Conservation (phyloP, 1,140 invertebrate genomes). For the Diuraphis noxia region DNA sequence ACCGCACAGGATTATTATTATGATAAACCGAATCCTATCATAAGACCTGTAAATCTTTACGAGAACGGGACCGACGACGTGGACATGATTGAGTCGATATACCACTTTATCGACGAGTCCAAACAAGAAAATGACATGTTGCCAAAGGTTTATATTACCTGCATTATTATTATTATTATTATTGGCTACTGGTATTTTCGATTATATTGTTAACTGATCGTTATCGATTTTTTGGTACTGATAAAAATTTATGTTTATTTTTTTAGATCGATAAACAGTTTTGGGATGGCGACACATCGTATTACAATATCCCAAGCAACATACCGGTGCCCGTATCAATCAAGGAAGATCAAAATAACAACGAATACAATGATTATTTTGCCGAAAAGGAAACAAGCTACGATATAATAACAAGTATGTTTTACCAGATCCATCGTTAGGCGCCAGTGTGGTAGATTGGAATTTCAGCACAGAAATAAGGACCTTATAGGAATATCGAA, state of each 20-base stretch:
- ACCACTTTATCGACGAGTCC: constrained; percentile 40
- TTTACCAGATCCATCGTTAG: not conserved
- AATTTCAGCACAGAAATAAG: not conserved
- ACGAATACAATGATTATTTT: constrained; percentile 19
- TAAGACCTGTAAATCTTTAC: constrained; percentile 35
- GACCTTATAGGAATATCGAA: not conserved
- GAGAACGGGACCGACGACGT: constrained; percentile 27
- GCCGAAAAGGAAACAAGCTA: constrained; percentile 33
- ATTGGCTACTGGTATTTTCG: not conserved
- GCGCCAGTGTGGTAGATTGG: not conserved
- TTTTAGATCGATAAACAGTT: not conserved
- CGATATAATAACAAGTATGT: constrained; percentile 34
- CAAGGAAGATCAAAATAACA: constrained; percentile 31
- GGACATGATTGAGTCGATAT: constrained; percentile 32
- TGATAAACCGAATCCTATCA: constrained; percentile 39
- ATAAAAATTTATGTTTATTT: not conserved
- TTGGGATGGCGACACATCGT: constrained; percentile 23
- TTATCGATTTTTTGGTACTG: not conserved
- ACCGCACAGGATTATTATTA: constrained; percentile 26
- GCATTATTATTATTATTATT: not conserved
- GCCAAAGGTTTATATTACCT: not conserved
- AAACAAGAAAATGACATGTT: not conserved
- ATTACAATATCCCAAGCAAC: constrained; percentile 36
- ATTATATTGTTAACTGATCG: not conserved
- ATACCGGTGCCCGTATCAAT: constrained; percentile 4